Evolutionary conservation across 2,797 vertebrate genomes (phyloP).

Genomic region (Coregonus suidteri): DNA sequence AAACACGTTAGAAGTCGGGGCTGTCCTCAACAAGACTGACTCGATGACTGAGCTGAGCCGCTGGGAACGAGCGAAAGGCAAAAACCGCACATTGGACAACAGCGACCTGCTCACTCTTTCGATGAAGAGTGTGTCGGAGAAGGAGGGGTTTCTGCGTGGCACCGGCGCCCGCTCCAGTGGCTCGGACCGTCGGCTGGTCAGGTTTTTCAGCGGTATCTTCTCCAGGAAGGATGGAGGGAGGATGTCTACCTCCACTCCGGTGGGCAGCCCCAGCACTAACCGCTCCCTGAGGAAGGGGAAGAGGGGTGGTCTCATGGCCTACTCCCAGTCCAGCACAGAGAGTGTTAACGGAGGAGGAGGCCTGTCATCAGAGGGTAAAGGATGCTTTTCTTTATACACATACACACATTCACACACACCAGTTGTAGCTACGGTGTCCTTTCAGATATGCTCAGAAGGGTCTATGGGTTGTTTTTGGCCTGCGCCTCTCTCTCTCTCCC

Average conservation of each 20-base stretch:
- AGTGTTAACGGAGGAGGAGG: constrained; percentile 78
- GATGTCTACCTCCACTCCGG: constrained; percentile 53
- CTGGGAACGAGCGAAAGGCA: constrained; percentile 80
- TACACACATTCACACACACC: background rate
- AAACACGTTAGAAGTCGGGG: constrained; percentile 81
- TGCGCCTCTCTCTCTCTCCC: background rate
- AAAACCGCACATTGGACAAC: constrained; percentile 92
- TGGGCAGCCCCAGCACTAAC: constrained; percentile 70
- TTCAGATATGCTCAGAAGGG: background rate
- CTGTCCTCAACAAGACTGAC: constrained; percentile 79
- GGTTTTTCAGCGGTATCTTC: constrained; percentile 93
- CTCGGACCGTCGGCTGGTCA: constrained; percentile 80
- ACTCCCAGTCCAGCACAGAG: constrained; percentile 83
- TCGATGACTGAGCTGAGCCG: constrained; percentile 75
- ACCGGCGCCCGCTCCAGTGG: constrained; percentile 55
- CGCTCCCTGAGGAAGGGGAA: constrained; percentile 62
- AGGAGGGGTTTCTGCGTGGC: constrained; percentile 63
- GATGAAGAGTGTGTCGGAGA: constrained; percentile 67
- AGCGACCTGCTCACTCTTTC: constrained; percentile 84
- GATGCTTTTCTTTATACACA: background rate
- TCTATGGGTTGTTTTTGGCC: background rate
- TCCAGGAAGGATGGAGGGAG: constrained; percentile 36
- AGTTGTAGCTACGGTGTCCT: background rate
- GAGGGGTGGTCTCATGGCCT: constrained; percentile 60
- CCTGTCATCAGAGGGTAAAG: constrained; percentile 48